Conservation (phyloP, 2,113 vertebrate genomes). For the Takifugu flavidus region DNA sequence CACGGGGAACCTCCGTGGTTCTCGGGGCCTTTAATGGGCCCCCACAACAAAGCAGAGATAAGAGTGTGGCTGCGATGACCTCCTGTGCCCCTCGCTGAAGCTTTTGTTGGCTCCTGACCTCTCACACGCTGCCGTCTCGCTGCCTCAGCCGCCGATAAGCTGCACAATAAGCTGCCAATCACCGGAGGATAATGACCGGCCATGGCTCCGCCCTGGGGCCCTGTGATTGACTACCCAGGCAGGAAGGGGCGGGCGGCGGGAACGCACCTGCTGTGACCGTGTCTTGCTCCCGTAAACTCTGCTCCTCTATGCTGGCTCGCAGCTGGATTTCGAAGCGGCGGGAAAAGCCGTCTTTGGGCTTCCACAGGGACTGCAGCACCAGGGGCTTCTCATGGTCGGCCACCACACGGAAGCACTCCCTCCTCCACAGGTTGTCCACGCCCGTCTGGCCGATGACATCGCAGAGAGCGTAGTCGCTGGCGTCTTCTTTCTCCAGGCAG, state of each 20-base stretch:
- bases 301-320: conserved; percentile 58
- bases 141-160: conserved; percentile 48
- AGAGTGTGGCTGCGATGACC: conserved; percentile 35
- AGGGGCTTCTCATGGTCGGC: conserved; percentile 75
- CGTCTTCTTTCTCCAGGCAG: conserved; percentile 73
- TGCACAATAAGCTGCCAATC: conserved; percentile 42
- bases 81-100: conserved; percentile 26
- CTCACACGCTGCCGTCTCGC: conserved; percentile 35
- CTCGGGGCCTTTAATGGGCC: conserved; percentile 25
- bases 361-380: conserved; percentile 78
- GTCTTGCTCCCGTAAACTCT: conserved; percentile 62
- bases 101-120: conserved; percentile 52
- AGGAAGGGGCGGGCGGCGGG: background rate
- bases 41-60: conserved; percentile 54
- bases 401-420: conserved; percentile 76
- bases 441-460: conserved; percentile 74
- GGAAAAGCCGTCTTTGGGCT: conserved; percentile 78
- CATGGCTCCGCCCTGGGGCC: background rate
- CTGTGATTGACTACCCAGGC: conserved; percentile 29
- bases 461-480: conserved; percentile 70
- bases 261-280: conserved; percentile 72
- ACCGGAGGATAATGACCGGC: background rate
- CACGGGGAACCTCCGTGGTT: conserved; percentile 6
- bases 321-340: conserved; percentile 77
- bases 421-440: conserved; percentile 69